Evolutionary conservation across 2,113 vertebrate genomes (phyloP), one percentile per base, ranked within the genome.

Genomic region (Perca flavescens): DNA sequence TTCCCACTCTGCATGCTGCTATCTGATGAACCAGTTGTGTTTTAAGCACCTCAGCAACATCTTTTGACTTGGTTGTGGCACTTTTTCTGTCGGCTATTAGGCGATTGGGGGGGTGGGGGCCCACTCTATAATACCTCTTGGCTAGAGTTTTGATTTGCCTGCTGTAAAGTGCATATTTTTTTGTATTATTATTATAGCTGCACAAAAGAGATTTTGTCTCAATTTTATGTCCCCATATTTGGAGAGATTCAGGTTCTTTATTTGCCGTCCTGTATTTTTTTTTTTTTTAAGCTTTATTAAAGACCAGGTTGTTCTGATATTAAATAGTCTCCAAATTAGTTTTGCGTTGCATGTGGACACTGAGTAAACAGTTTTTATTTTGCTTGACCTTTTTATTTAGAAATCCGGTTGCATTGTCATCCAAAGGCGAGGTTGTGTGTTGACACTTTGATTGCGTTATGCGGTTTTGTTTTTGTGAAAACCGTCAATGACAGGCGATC

Each of bases 1-100:
- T 22, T 15, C 8, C 6, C 57, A 5, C 70, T 34, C 10, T 3
- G 14, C n/a, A 1, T 60, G 53, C 50, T 21, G 58, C 28, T 58
- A n/a, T 77, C 80, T 70, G 57, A 76, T 70, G 49, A 64, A 63
- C 14, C 7, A 14, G 14, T 9, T 17, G 57, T 36, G 15, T 81
- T 80, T 43, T 5, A 19, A 62, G 16, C 21, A 57, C 65, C 10
- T 46, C 15, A 31, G 0, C n/a, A 16, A n/a, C 5, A 57, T 46
- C 0, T 49, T 49, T 34, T 56, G 13, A 73, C 69, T 47, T 43
- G 5, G n/a, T 3, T 47, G 21, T 40, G 5, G 50, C 7, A 28
- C 16, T 34, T 49, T 47, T 53, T 52, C 21, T 49, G 19, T 14
- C 4, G 4, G 6, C 16, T 13, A 5, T 10, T 9, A 43, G 15